phyloP scores from a whole-genome alignment of 2,888 invertebrate species.

The Agrenia bidenticulata region DNA sequence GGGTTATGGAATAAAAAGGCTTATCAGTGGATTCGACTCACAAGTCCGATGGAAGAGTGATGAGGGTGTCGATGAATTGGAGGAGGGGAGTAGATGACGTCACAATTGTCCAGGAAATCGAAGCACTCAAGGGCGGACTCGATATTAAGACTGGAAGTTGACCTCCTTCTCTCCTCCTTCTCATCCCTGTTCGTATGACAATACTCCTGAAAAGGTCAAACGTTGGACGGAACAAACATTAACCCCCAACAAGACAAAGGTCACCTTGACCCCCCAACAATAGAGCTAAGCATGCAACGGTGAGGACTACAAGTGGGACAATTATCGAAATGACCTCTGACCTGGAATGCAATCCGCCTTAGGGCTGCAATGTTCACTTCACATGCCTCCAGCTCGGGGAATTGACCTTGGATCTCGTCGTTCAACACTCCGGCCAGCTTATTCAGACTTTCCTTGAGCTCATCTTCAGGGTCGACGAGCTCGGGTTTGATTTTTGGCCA shows the following conservation, averaged over 20 bases:
- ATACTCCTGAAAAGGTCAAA: conserved; percentile 4
- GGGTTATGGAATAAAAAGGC: too few relatives aligned
- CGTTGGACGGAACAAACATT: conserved; percentile 4
- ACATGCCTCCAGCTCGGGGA: conserved; percentile 57
- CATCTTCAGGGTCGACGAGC: conserved; percentile 8
- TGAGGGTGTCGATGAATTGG: conserved; percentile 21
- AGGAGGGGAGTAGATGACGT: conserved; percentile 29
- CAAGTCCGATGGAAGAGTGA: conserved; percentile 33
- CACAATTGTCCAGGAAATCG: conserved; percentile 58
- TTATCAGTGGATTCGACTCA: too few relatives aligned
- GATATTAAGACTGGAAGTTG: conserved; percentile 58
- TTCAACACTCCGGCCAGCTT: conserved; percentile 31
- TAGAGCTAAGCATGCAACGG: too few relatives aligned
- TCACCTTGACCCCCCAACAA: background rate
- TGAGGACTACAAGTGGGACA: too few relatives aligned
- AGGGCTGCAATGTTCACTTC: conserved; percentile 56
- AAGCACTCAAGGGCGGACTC: conserved; percentile 60
- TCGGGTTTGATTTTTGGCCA: too few relatives aligned
- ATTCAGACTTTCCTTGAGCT: conserved; percentile 33
- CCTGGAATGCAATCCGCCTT: conserved; percentile 55
- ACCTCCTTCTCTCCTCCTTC: conserved; percentile 51
- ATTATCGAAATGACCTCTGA: conserved; percentile 46
- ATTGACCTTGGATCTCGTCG: conserved; percentile 59
- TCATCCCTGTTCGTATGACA: conserved; percentile 27
- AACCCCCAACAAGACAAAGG: background rate